Evolutionary conservation across 2,113 vertebrate species (phyloP).

Genomic region (Pachyramphus minor): DNA sequence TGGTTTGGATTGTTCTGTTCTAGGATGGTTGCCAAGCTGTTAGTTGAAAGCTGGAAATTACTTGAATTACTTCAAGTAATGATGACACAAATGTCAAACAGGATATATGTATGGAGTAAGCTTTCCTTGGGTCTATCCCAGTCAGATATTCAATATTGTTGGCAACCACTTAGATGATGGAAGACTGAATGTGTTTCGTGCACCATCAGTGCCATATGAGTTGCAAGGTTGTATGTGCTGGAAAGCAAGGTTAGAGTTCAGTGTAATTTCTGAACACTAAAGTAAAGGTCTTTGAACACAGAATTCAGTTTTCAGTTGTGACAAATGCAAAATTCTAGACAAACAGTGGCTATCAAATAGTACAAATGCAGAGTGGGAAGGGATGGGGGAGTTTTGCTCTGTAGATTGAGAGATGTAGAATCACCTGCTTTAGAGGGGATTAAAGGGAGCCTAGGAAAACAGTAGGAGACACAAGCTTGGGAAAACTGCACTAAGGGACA

Average conservation of each 20-base stretch:
- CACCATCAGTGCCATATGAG: neutral
- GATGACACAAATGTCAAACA: neutral
- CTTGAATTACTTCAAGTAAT: neutral
- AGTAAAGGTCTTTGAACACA: neutral
- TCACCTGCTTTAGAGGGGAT: neutral
- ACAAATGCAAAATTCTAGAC: neutral
- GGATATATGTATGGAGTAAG: neutral
- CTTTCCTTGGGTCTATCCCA: neutral
- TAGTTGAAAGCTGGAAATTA: neutral
- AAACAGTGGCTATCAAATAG: neutral
- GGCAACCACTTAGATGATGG: neutral
- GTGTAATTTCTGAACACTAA: neutral
- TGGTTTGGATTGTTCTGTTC: neutral
- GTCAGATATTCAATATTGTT: neutral
- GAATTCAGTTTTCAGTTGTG: neutral
- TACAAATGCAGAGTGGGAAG: neutral
- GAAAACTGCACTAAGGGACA: fast-evolving
- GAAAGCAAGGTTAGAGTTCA: neutral
- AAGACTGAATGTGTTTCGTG: neutral
- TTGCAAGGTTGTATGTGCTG: neutral
- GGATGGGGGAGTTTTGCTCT: neutral
- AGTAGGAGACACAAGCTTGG: neutral
- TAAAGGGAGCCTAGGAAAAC: neutral
- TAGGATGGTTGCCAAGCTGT: neutral
- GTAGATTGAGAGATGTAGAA: neutral